These are phyloP conservation scores for Oligia strigilis DNA, from an alignment of 2,888 invertebrate genomes.

Conservation along the genomic window DNA sequence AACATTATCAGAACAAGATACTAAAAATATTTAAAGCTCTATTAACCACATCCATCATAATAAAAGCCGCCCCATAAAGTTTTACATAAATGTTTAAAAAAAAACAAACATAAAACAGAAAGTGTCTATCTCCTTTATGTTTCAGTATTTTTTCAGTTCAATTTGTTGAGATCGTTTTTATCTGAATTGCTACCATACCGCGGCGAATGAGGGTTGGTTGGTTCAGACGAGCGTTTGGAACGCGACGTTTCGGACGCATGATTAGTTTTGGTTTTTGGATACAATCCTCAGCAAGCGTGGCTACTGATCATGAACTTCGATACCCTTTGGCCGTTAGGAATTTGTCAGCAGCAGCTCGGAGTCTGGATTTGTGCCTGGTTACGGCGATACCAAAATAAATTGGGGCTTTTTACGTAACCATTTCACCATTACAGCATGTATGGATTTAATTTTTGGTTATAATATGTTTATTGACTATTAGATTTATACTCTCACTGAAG, in stretches of 20 bases:
- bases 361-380: not conserved
- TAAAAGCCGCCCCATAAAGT: constrained; percentile 64
- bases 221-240: constrained; percentile 68
- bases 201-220: constrained; percentile 73
- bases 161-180: constrained; percentile 87
- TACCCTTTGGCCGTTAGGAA: too few relatives aligned
- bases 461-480: too few relatives aligned
- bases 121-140: constrained; percentile 58
- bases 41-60: constrained; percentile 65
- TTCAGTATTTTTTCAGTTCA: constrained; percentile 82
- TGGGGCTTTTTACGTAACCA: too few relatives aligned
- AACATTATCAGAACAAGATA: constrained; percentile 50
- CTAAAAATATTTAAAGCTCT: constrained; percentile 48
- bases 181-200: constrained; percentile 90
- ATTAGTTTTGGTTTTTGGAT: rapidly evolving
- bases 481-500: too few relatives aligned
- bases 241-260: constrained; percentile 40
- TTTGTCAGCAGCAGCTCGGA: not conserved
- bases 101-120: constrained; percentile 67
- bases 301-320: not conserved
- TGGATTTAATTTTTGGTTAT: too few relatives aligned
- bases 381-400: too few relatives aligned
- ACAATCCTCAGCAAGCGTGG: not conserved
- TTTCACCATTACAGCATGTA: too few relatives aligned
- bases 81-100: constrained; percentile 59